A percentile compares a stretch with the other conserved stretches of the same genome.
These are phyloP conservation scores for Cryptocephalus moraei DNA, from an alignment of 2,888 invertebrate genomes.

Conservation along the genomic window DNA sequence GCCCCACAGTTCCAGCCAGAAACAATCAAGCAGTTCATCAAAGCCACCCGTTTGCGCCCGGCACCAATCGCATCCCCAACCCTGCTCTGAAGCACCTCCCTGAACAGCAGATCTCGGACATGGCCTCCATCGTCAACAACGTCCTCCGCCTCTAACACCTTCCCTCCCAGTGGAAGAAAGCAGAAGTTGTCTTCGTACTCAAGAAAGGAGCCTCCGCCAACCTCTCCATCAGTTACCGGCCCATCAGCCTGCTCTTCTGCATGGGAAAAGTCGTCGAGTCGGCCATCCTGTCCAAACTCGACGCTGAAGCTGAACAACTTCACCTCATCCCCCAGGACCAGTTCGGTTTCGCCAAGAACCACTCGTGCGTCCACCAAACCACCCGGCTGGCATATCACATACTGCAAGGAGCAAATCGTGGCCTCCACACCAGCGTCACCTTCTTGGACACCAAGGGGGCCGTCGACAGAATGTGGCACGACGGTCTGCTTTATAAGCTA, in stretches of 20 bases:
- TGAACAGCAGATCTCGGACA: neutral
- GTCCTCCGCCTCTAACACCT: neutral
- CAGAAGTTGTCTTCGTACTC: neutral
- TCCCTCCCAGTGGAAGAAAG: neutral
- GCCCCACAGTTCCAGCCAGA: neutral
- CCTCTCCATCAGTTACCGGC: neutral
- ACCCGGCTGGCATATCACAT: neutral
- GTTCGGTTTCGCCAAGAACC: neutral
- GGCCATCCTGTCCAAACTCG: neutral
- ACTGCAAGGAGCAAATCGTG: neutral
- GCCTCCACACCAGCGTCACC: neutral
- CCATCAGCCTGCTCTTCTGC: neutral
- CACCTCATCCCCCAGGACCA: neutral
- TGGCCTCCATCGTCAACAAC: constrained; percentile 5
- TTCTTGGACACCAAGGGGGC: neutral
- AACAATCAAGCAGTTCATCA: neutral
- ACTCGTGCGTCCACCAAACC: neutral
- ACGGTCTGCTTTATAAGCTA: neutral
- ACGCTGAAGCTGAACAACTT: neutral
- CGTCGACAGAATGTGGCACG: neutral
- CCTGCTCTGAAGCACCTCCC: neutral
- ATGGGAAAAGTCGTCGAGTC: neutral
- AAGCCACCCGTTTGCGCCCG: neutral
- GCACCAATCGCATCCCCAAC: neutral
- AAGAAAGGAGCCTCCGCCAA: neutral